phyloP scores from a whole-genome alignment of 2,888 invertebrate genomes.

The Brachylomia viminalis region DNA sequence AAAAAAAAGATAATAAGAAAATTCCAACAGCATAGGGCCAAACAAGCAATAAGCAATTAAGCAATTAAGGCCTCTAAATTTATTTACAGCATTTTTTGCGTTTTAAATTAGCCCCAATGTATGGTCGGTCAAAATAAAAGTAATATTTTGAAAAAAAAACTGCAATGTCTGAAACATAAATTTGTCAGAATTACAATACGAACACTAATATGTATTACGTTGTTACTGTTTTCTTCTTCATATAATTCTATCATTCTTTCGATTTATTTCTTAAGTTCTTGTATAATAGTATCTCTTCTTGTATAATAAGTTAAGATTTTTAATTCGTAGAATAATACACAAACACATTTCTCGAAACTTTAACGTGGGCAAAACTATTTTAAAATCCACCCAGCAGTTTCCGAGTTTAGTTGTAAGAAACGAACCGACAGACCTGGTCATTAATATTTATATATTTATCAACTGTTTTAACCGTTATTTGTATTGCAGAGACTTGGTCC shows the following conservation, averaged over 20 bases:
- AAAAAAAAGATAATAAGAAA: not conserved
- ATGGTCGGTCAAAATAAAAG: conserved; percentile 15
- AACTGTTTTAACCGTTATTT: conserved; percentile 32
- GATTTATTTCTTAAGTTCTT: not conserved
- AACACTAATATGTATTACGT: not conserved
- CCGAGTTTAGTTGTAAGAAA: conserved; percentile 6
- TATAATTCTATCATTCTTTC: not conserved
- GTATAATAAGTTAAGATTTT: conserved; percentile 11
- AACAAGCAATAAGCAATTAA: no score
- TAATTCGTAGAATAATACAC: conserved; percentile 8
- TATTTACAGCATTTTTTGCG: no score
- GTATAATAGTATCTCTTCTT: conserved; percentile 19
- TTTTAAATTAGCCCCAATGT: conserved; percentile 8
- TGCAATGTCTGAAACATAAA: not conserved
- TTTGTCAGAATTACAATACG: not conserved
- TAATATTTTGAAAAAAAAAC: not conserved
- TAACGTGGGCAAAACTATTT: conserved; percentile 10
- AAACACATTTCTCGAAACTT: conserved; percentile 40
- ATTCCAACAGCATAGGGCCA: no score
- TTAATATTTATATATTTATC: conserved; percentile 22
- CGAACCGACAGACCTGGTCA: conserved; percentile 44
- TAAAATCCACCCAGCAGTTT: conserved; percentile 16
- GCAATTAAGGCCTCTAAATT: not conserved
- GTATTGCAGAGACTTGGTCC: conserved; percentile 35
- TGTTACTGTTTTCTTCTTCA: not conserved